Evolutionary conservation across 2,797 vertebrate species (phyloP).

Genomic region (Glyptemys insculpta): DNA sequence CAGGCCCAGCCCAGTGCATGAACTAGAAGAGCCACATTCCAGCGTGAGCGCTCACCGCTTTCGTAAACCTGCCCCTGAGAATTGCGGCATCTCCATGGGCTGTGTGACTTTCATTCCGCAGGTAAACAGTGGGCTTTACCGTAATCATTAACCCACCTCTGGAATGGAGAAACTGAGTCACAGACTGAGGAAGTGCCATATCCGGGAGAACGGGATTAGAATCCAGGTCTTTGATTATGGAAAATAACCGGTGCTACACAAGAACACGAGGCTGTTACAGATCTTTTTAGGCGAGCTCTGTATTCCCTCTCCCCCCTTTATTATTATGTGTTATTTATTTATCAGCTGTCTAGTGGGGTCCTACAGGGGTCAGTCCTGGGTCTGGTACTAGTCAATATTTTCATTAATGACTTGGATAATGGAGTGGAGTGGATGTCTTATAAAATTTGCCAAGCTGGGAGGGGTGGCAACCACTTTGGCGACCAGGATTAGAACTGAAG

Average conservation of each 20-base stretch:
- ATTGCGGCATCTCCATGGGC: neutral
- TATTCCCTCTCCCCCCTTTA: neutral
- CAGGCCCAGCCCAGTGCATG: neutral
- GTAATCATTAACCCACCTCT: neutral
- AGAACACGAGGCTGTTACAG: too few relatives aligned
- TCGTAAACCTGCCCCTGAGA: neutral
- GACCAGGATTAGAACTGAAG: too few relatives aligned
- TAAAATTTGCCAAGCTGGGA: too few relatives aligned
- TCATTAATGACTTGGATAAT: neutral
- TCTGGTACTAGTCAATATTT: neutral
- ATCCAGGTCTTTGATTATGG: too few relatives aligned
- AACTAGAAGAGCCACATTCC: neutral
- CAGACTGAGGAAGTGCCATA: neutral
- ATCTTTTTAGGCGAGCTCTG: too few relatives aligned
- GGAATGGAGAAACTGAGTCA: neutral
- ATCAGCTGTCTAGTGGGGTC: neutral
- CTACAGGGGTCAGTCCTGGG: neutral
- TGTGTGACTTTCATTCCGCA: too few relatives aligned
- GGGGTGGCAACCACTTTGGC: neutral
- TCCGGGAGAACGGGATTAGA: neutral
- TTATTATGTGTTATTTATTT: neutral
- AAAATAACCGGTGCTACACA: neutral
- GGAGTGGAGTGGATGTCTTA: neutral
- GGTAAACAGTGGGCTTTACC: neutral
- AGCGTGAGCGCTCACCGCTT: rapidly evolving